These are phyloP conservation scores for Therioaphis trifolii DNA, from an alignment of 2,888 invertebrate species.

Conservation along the genomic window DNA sequence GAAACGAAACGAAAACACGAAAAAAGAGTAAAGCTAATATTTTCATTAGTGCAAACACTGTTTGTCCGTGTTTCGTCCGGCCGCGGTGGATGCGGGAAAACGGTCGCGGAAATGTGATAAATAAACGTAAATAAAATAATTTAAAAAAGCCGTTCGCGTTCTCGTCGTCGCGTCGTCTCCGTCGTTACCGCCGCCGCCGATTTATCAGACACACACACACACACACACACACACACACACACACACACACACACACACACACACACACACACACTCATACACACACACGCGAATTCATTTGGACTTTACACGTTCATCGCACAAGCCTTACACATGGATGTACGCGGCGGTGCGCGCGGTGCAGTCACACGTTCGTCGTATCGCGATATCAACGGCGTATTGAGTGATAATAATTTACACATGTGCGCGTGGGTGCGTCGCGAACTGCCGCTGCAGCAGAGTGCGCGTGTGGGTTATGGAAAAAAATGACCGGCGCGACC, in stretches of 20 bases:
- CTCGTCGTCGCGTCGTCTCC: constrained; percentile 18
- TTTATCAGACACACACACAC: background rate
- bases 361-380: background rate
- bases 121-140: background rate
- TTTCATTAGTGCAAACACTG: constrained; percentile 59
- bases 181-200: background rate
- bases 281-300: background rate
- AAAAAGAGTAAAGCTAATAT: constrained; percentile 58
- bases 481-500: constrained; percentile 50
- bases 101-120: constrained; percentile 47
- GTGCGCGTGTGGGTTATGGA: constrained; percentile 54
- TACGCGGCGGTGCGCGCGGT: background rate
- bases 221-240: background rate
- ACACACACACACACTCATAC: background rate
- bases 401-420: constrained; percentile 12
- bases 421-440: constrained; percentile 44
- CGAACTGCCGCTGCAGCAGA: background rate
- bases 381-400: no score
- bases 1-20: background rate
- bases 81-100: constrained; percentile 43
- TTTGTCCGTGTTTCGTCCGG: constrained; percentile 55
- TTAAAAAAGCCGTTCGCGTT: background rate
- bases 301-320: no score
- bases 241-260: background rate
- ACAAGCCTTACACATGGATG: no score